Conservation (phyloP, 2,113 vertebrate genomes). For the Orientallactaga bullata region DNA sequence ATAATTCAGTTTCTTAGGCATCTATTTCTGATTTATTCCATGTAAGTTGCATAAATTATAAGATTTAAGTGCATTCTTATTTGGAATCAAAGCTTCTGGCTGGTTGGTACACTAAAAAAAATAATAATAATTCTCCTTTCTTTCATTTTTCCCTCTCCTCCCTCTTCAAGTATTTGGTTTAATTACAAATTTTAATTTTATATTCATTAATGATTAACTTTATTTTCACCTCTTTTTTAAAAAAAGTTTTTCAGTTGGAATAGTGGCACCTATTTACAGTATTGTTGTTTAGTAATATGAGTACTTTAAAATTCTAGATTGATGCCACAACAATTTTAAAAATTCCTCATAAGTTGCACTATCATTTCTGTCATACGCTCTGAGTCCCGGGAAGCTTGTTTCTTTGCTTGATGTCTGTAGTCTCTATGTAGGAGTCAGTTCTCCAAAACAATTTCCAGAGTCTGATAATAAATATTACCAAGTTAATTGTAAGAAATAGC, state of each 20-base stretch:
- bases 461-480: background rate
- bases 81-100: background rate
- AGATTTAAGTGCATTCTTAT: background rate
- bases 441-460: background rate
- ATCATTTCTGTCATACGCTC: background rate
- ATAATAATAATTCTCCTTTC: background rate
- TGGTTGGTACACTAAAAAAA: background rate
- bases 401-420: background rate
- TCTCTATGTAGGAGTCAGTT: background rate
- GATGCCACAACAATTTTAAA: background rate
- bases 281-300: constrained; percentile 4
- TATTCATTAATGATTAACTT: background rate
- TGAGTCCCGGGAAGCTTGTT: background rate
- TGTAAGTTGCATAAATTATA: background rate
- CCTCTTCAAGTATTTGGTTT: background rate
- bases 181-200: constrained; percentile 38
- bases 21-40: background rate
- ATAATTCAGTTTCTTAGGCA: constrained; percentile 22
- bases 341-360: background rate
- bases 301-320: background rate
- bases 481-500: constrained; percentile 5
- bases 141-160: background rate
- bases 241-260: background rate
- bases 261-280: background rate
- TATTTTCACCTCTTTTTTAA: background rate